Conservation (phyloP, 2,113 vertebrate species). For the Cyphomyrus discorhynchus region DNA sequence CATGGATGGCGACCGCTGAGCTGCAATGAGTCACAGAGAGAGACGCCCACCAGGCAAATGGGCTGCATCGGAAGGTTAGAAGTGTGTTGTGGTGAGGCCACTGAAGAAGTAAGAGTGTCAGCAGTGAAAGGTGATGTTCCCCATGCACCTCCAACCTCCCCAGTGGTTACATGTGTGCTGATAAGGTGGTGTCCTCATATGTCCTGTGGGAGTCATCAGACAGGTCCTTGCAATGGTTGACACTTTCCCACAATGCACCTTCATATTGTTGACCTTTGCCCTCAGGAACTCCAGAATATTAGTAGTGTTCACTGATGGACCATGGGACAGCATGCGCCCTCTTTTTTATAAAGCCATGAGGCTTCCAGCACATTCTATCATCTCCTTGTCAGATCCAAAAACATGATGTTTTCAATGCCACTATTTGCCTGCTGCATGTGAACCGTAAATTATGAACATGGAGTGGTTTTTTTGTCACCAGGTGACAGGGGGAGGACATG, state of each 20-base stretch:
- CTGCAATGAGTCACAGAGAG: constrained; percentile 13
- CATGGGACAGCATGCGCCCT: background rate
- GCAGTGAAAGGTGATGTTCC: background rate
- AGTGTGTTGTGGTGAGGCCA: background rate
- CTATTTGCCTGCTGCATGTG: background rate
- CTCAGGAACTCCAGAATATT: background rate
- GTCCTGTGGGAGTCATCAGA: background rate
- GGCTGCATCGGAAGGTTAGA: background rate
- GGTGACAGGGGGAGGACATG: background rate
- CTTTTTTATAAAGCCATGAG: background rate
- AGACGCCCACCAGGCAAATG: background rate
- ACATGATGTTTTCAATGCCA: background rate
- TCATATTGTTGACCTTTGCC: background rate
- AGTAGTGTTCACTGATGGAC: background rate
- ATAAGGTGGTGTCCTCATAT: background rate
- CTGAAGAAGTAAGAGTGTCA: background rate
- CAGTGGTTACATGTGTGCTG: background rate
- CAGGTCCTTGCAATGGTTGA: background rate
- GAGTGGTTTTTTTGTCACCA: background rate
- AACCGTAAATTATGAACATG: background rate
- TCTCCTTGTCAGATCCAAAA: background rate
- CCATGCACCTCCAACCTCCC: background rate
- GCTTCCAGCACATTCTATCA: background rate
- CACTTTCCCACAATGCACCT: background rate
- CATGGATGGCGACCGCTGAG: background rate